These are phyloP conservation scores for Lipotes vexillifer DNA, from an alignment of 2,113 vertebrate genomes.

Conservation along the genomic window DNA sequence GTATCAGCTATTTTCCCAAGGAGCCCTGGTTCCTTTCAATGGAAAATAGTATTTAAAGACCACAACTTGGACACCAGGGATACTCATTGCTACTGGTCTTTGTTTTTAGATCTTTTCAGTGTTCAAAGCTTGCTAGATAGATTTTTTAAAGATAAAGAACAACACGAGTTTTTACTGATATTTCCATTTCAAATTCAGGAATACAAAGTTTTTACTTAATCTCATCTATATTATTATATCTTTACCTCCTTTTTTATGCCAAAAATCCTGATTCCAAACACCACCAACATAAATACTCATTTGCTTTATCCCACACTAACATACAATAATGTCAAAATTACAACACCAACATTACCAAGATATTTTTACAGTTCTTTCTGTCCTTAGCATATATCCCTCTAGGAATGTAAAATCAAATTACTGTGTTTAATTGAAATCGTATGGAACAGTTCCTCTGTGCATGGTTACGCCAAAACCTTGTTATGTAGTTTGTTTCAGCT, in stretches of 20 bases:
- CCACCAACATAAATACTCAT: slow-evolving; percentile 7
- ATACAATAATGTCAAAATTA: slow-evolving; percentile 29
- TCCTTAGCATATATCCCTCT: slow-evolving; percentile 7
- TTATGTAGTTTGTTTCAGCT: slow-evolving; percentile 14
- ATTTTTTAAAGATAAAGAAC: neutral
- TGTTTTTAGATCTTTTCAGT: neutral
- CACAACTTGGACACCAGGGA: neutral
- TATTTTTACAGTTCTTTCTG: slow-evolving; percentile 8
- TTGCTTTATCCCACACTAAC: slow-evolving; percentile 7
- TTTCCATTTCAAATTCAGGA: slow-evolving; percentile 13
- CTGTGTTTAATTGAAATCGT: slow-evolving; percentile 15
- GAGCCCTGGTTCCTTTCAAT: neutral
- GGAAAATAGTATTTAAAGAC: neutral
- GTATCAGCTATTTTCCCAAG: neutral
- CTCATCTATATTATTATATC: neutral
- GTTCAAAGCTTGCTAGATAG: neutral
- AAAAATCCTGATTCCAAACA: neutral
- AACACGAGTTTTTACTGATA: neutral
- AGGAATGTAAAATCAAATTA: slow-evolving; percentile 37
- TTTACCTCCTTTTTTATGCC: neutral
- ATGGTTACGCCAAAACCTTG: neutral
- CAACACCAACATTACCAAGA: neutral
- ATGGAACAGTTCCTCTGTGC: neutral
- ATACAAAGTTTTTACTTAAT: slow-evolving; percentile 9
- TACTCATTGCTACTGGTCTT: neutral